Conservation (phyloP, 2,113 vertebrate genomes). For the Pseudopodoces humilis region DNA sequence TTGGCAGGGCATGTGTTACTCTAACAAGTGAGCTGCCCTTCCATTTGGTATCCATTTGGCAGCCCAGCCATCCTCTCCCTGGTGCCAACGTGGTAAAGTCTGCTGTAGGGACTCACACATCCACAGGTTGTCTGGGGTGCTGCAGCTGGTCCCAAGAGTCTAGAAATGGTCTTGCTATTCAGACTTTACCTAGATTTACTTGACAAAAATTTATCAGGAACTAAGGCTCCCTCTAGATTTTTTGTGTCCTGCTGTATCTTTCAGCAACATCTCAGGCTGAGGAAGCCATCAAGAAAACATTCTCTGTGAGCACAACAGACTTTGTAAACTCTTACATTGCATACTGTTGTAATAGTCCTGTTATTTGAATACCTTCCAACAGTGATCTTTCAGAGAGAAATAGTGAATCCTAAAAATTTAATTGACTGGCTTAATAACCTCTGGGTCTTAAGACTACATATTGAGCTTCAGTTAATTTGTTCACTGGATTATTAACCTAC, state of each 20-base stretch:
- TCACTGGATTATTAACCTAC: neutral
- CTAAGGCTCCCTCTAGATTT: neutral
- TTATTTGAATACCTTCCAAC: neutral
- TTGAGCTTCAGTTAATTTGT: neutral
- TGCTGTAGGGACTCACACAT: neutral
- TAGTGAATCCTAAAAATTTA: neutral
- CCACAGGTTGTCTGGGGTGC: neutral
- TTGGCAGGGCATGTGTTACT: neutral
- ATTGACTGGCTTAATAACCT: neutral
- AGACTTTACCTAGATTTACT: neutral
- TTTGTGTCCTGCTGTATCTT: neutral
- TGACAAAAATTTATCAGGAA: neutral
- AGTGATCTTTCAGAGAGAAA: neutral
- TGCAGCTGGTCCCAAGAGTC: rapidly evolving
- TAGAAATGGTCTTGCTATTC: neutral
- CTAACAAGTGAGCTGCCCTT: neutral
- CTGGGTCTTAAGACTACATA: neutral
- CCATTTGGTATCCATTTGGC: neutral
- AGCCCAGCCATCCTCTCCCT: neutral
- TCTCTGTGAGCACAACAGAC: neutral
- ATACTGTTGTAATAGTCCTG: neutral
- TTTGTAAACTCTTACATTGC: neutral
- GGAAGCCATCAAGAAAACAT: neutral
- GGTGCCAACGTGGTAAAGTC: neutral
- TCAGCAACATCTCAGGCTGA: neutral